Evolutionary conservation across 2,797 vertebrate species (phyloP).

Genomic region (Cuniculus paca): DNA sequence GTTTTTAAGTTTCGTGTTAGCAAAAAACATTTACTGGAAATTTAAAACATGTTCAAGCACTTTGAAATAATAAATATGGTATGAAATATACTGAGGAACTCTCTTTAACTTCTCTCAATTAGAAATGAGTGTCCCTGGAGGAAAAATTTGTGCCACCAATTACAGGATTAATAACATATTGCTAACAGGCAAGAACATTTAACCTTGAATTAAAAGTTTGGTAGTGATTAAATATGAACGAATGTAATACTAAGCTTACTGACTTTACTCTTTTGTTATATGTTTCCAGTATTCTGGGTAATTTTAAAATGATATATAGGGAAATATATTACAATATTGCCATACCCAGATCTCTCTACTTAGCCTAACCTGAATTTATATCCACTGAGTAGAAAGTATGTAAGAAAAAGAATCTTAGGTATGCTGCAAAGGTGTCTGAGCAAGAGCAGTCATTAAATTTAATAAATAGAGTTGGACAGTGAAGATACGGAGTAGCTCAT

Average conservation of each 20-base stretch:
- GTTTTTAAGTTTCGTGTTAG: neutral
- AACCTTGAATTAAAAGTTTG: constrained; percentile 49
- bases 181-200: neutral
- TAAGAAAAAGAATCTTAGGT: neutral
- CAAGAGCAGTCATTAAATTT: constrained; percentile 14
- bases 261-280: neutral
- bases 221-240: neutral
- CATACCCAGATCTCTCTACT: neutral
- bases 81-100: constrained; percentile 23
- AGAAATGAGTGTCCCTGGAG: neutral
- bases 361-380: neutral
- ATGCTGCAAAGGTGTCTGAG: neutral
- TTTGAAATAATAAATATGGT: neutral
- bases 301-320: neutral
- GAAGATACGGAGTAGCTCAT: neutral
- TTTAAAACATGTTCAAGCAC: neutral
- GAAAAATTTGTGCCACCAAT: constrained; percentile 42
- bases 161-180: constrained; percentile 52
- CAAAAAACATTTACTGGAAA: neutral
- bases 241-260: neutral
- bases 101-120: constrained; percentile 12
- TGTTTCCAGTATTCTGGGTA: neutral
- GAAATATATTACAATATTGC: constrained; percentile 22
- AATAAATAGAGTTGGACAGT: neutral
- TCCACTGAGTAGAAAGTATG: neutral